A percentile compares a stretch with the other conserved stretches of the same genome.
These are phyloP conservation scores for Entomobrya multifasciata DNA, from an alignment of 2,888 invertebrate species.

Conservation along the genomic window DNA sequence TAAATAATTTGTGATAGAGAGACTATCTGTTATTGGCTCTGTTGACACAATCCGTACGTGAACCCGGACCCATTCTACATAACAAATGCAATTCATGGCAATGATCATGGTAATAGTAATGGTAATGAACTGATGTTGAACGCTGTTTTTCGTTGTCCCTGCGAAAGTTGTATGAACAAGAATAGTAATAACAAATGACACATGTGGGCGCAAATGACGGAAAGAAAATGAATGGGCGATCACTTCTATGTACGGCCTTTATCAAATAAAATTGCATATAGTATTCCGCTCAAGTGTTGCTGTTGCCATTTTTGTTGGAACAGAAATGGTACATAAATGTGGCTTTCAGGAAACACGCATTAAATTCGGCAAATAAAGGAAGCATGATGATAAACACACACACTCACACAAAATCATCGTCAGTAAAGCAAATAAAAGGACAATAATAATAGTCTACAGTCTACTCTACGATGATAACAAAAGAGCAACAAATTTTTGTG, in stretches of 20 bases:
- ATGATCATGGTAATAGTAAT: neutral
- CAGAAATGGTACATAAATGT: slow-evolving; percentile 1
- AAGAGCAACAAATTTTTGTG: neutral
- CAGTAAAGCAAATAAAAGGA: neutral
- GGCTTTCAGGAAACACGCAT: slow-evolving; percentile 32
- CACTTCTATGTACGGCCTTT: neutral
- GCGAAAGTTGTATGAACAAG: slow-evolving; percentile 13
- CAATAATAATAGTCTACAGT: neutral
- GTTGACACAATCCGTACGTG: neutral
- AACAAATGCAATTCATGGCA: neutral
- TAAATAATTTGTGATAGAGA: too few relatives aligned
- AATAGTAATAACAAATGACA: slow-evolving; percentile 10
- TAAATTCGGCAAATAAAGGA: neutral
- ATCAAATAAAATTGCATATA: slow-evolving; percentile 13
- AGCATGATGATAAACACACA: neutral
- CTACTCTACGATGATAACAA: neutral
- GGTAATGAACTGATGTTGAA: neutral
- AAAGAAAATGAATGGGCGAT: slow-evolving; percentile 44
- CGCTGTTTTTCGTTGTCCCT: neutral
- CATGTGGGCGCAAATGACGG: slow-evolving; percentile 41
- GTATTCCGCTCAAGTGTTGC: neutral
- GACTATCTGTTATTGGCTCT: too few relatives aligned
- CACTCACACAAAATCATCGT: neutral
- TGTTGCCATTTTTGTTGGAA: slow-evolving; percentile 19
- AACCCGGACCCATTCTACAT: neutral